These are phyloP conservation scores for Chloromyia formosa DNA, from an alignment of 2,888 invertebrate species.

Conservation along the genomic window DNA sequence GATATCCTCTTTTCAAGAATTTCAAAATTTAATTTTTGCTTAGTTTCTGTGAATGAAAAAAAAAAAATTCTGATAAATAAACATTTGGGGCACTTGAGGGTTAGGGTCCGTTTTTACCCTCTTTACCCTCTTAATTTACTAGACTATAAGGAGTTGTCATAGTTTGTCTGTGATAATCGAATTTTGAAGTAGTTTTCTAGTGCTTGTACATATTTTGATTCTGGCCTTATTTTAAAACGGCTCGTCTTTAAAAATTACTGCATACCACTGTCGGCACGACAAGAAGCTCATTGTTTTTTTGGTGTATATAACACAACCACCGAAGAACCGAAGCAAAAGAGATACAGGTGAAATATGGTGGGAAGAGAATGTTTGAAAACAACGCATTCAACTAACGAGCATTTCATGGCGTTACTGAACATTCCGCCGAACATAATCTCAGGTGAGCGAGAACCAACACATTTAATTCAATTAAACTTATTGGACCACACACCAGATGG, in stretches of 20 bases:
- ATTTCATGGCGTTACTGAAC: slow-evolving; percentile 41
- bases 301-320: neutral
- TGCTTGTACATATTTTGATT: too few relatives aligned
- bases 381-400: slow-evolving; percentile 35
- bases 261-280: neutral
- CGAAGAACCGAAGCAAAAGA: slow-evolving; percentile 1
- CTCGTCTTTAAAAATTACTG: neutral
- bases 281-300: neutral
- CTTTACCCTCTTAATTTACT: too few relatives aligned
- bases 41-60: too few relatives aligned
- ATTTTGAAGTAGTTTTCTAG: too few relatives aligned
- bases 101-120: too few relatives aligned
- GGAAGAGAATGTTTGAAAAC: slow-evolving; percentile 22
- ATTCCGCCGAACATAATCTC: slow-evolving; percentile 33
- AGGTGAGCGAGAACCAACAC: slow-evolving; percentile 51
- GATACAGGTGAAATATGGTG: slow-evolving; percentile 41
- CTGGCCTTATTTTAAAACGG: too few relatives aligned
- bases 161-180: too few relatives aligned
- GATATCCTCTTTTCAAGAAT: too few relatives aligned
- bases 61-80: too few relatives aligned
- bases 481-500: slow-evolving; percentile 78
- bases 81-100: too few relatives aligned
- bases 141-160: too few relatives aligned
- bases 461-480: slow-evolving; percentile 65
- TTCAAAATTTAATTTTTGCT: too few relatives aligned